Conservation (phyloP, 2,797 vertebrate genomes). For the Pseudomugil tenellus region DNA sequence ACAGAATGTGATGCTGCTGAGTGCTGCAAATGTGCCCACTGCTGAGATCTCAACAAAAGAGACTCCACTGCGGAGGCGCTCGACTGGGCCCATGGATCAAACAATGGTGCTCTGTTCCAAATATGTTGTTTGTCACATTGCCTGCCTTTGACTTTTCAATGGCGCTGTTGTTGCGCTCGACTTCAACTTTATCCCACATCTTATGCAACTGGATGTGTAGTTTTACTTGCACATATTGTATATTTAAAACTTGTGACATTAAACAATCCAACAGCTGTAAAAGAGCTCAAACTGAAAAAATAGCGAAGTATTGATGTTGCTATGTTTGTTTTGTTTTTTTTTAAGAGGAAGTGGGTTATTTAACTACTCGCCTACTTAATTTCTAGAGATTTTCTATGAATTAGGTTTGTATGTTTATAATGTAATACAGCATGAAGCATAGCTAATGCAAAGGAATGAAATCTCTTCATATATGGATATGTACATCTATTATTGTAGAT, state of each 20-base stretch:
- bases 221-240: constrained; percentile 32
- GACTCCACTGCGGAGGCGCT: constrained; percentile 63
- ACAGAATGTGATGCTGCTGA: constrained; percentile 64
- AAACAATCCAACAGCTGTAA: not conserved
- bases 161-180: constrained; percentile 59
- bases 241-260: not conserved
- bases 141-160: constrained; percentile 72
- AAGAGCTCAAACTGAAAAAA: not conserved
- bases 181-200: constrained; percentile 72
- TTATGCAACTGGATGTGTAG: constrained; percentile 60
- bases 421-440: constrained; percentile 20
- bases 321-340: too few species aligned
- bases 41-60: constrained; percentile 71
- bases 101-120: constrained; percentile 79
- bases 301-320: not conserved
- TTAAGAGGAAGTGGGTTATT: not conserved
- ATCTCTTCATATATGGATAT: constrained; percentile 38
- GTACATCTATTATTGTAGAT: constrained; percentile 36
- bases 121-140: constrained; percentile 79
- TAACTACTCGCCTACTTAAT: constrained; percentile 11
- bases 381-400: constrained; percentile 28
- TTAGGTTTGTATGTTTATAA: constrained; percentile 19
- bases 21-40: constrained; percentile 66
- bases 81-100: constrained; percentile 48
- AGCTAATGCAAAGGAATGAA: constrained; percentile 14